Evolutionary conservation across 2,888 invertebrate species (phyloP).

Genomic region (Listrodromus nycthemerus): DNA sequence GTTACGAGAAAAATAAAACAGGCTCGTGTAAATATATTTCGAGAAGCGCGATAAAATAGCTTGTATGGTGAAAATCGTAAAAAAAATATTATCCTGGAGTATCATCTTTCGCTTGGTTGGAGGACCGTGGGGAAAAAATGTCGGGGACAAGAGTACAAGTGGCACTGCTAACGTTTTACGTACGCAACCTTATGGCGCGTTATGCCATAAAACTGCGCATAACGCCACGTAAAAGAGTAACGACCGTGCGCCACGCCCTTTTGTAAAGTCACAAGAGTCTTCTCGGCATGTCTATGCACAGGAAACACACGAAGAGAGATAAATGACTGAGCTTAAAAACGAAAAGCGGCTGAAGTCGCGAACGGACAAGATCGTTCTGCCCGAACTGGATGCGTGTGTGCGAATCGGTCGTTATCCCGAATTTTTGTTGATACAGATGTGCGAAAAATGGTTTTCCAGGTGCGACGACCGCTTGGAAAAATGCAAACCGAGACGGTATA

Average conservation of each 20-base stretch:
- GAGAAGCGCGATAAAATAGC: constrained; percentile 6
- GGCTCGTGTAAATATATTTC: neutral
- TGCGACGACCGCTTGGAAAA: constrained; percentile 33
- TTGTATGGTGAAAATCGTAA: constrained; percentile 21
- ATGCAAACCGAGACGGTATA: constrained; percentile 3
- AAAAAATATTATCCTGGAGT: constrained; percentile 26
- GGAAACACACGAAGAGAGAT: constrained; percentile 23
- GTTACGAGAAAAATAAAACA: constrained; percentile 1
- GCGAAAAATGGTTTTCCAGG: constrained; percentile 50
- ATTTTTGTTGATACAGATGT: constrained; percentile 57
- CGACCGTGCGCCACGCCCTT: constrained; percentile 61
- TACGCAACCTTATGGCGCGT: constrained; percentile 33
- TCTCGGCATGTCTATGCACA: constrained; percentile 26
- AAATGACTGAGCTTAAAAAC: constrained; percentile 16
- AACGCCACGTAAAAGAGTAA: constrained; percentile 54
- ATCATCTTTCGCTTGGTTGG: neutral
- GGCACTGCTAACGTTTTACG: constrained; percentile 33
- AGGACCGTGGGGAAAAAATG: neutral
- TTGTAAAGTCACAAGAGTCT: constrained; percentile 44
- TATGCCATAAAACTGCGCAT: constrained; percentile 39
- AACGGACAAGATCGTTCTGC: constrained; percentile 6
- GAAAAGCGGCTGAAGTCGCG: constrained; percentile 6
- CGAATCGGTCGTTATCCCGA: constrained; percentile 58
- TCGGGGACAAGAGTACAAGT: constrained; percentile 6
- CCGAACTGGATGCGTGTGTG: constrained; percentile 8